A percentile compares a stretch with the other conserved stretches of the same genome.
Conservation (phyloP, 1,140 invertebrate genomes). For the Leptinotarsa defecta region DNA sequence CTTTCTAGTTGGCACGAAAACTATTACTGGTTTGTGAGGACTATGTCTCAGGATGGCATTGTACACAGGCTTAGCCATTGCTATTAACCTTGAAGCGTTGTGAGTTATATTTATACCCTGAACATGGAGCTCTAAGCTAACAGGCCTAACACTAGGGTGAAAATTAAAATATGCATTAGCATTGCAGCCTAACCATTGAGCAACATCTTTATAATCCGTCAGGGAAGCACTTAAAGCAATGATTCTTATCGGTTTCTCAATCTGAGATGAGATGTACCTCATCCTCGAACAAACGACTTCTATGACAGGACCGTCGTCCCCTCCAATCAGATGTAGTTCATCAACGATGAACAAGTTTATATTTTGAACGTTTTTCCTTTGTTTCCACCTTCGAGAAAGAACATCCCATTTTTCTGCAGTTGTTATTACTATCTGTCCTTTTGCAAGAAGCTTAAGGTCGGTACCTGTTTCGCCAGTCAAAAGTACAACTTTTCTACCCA, state of each 20-base stretch:
- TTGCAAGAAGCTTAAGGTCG: slow-evolving; percentile 90
- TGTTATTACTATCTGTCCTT: slow-evolving; percentile 93
- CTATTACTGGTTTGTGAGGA: slow-evolving; percentile 85
- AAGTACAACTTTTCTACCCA: slow-evolving; percentile 88
- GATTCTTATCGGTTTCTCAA: slow-evolving; percentile 92
- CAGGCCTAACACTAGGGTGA: slow-evolving; percentile 94
- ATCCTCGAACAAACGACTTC: slow-evolving; percentile 98
- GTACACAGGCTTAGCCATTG: slow-evolving; percentile 98
- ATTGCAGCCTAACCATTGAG: slow-evolving; percentile 95
- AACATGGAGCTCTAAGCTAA: slow-evolving; percentile 94
- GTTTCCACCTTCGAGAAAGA: slow-evolving; percentile 96
- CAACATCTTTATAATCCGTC: slow-evolving; percentile 93
- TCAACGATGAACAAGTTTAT: slow-evolving; percentile 97
- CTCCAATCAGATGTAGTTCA: slow-evolving; percentile 91
- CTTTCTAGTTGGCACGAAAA: slow-evolving; percentile 96
- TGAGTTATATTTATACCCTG: slow-evolving; percentile 98
- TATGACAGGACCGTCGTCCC: slow-evolving; percentile 88
- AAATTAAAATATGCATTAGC: slow-evolving; percentile 96
- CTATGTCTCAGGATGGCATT: slow-evolving; percentile 90
- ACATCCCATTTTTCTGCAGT: slow-evolving; percentile 99
- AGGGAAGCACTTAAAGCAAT: slow-evolving; percentile 94
- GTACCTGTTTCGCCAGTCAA: slow-evolving; percentile 98
- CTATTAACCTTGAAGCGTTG: slow-evolving; percentile 90
- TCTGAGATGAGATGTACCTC: slow-evolving; percentile 96
- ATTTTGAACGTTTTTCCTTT: slow-evolving; percentile 97